Percentiles rank a stretch among this genome's conserved stretches.
These are phyloP conservation scores for Mus spretus DNA, from an alignment of 2,797 vertebrate genomes.

Conservation along the genomic window DNA sequence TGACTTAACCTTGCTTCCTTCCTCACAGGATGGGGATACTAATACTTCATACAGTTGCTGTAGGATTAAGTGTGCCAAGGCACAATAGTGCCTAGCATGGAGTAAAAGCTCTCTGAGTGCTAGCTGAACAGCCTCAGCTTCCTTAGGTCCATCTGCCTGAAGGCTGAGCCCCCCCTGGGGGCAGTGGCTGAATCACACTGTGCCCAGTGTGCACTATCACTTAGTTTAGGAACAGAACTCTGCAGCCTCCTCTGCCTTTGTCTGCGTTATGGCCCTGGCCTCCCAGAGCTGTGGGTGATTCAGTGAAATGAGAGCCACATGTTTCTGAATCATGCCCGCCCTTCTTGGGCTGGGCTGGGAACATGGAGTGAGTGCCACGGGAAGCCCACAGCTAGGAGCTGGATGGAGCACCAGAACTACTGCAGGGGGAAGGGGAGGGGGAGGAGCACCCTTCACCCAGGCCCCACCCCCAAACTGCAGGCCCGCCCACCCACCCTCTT, in stretches of 20 bases:
- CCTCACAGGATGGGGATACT: conserved; percentile 20
- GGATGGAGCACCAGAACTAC: conserved; percentile 14
- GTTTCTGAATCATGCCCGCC: conserved; percentile 84
- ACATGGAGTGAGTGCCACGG: conserved; percentile 63
- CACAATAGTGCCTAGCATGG: neutral
- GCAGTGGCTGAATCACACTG: neutral
- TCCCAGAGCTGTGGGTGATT: conserved; percentile 83
- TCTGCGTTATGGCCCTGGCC: conserved; percentile 71
- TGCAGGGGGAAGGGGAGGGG: neutral
- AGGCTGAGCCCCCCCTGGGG: neutral
- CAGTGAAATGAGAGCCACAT: conserved; percentile 86
- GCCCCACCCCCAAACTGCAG: neutral
- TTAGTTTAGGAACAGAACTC: conserved; percentile 21
- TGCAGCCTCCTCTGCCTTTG: conserved; percentile 66
- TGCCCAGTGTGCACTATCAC: neutral
- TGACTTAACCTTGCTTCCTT: conserved; percentile 44
- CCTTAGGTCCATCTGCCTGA: neutral
- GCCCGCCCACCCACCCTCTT: neutral
- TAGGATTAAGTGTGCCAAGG: conserved; percentile 22
- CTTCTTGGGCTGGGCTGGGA: conserved; percentile 79
- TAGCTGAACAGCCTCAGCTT: neutral
- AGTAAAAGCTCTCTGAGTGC: neutral
- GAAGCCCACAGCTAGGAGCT: conserved; percentile 24
- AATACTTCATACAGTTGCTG: neutral
- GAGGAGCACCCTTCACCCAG: neutral